Evolutionary conservation across 2,113 vertebrate genomes (phyloP), one percentile per base, ranked within the genome.

Genomic region (Dicaeum eximium): DNA sequence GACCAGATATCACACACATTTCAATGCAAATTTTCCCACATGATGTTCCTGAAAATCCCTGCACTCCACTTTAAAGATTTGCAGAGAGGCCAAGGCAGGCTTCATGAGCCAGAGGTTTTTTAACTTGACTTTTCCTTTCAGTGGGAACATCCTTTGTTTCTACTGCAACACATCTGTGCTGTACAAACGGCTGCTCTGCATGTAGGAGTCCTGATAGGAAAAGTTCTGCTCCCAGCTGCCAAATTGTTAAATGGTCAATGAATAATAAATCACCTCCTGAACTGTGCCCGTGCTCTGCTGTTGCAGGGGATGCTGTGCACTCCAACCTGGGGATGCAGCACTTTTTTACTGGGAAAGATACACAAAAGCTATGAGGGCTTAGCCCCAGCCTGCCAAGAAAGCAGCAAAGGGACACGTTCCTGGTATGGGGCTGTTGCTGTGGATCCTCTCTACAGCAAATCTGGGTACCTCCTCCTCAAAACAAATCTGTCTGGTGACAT

Each of bases 161-260:
- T 62, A 24, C 50, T 62, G 37, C 51, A 73, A n/a, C 27, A 4
- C 22, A 17, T 33, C 53, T 0, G 0, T 42, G 56, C 47, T 61
- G 35, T 47, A 12, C 6, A 54, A 91, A 65, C 0, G 50, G 38
- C 67, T 85, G 85, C 79, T 93, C 64, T 73, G 38, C n/a, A 23
- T 9, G 1, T 1, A 9, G 61, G 65, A 91, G 15, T 47, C 53
- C 70, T 72, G 69, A 40, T 7, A 70, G 84, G 38, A 4, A 35
- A 72, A 78, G 53, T 80, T 86, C 88, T 64, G 56, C 67, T 89
- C 84, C 65, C 77, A 50, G n/a, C 24, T 67, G 90, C 92, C 96
- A 94, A 71, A 90, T 71, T 80, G 72, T 45, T 90, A 94, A 93
- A 92, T 93, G 92, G 87, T 60, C 75, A 78, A 88, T 83, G 85